Percentiles rank a stretch among this genome's conserved stretches.
These are phyloP conservation scores for Epizoanthus scotinus DNA, from an alignment of 92 coral and sea anemone species.

Conservation along the genomic window DNA sequence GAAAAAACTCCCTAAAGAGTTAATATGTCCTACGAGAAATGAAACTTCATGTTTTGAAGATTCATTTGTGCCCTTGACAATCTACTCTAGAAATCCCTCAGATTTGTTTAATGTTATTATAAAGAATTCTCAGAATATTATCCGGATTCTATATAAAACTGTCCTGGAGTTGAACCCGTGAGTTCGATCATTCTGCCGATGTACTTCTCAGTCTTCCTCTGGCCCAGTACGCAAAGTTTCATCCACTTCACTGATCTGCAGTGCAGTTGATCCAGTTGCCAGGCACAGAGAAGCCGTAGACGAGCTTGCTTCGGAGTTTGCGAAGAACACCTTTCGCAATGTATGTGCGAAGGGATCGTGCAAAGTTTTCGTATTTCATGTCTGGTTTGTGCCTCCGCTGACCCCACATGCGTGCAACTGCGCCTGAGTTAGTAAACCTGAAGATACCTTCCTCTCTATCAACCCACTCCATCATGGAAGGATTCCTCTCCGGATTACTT, in stretches of 20 bases:
- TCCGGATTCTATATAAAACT: no score
- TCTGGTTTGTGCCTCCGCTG: constrained; percentile 89
- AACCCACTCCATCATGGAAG: constrained; percentile 93
- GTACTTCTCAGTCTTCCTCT: no score
- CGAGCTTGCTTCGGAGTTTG: constrained; percentile 93
- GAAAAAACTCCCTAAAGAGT: no score
- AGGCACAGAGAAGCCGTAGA: constrained; percentile 74
- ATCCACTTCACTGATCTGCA: neutral
- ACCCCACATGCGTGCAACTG: constrained; percentile 98
- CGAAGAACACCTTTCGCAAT: constrained; percentile 95
- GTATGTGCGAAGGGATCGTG: constrained; percentile 94
- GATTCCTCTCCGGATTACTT: constrained; percentile 72
- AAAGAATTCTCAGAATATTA: no score
- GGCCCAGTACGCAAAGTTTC: neutral
- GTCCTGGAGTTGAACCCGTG: no score
- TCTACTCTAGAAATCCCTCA: no score
- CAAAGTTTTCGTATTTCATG: constrained; percentile 99
- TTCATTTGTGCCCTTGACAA: no score
- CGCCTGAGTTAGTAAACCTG: constrained; percentile 87
- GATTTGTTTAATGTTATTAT: no score
- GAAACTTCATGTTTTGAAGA: no score
- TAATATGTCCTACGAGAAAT: no score
- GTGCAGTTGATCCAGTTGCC: constrained; percentile 28
- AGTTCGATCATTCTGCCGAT: no score
- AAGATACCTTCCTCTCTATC: constrained; percentile 92